Conservation (phyloP, 2,113 vertebrate genomes). For the Naja naja region DNA sequence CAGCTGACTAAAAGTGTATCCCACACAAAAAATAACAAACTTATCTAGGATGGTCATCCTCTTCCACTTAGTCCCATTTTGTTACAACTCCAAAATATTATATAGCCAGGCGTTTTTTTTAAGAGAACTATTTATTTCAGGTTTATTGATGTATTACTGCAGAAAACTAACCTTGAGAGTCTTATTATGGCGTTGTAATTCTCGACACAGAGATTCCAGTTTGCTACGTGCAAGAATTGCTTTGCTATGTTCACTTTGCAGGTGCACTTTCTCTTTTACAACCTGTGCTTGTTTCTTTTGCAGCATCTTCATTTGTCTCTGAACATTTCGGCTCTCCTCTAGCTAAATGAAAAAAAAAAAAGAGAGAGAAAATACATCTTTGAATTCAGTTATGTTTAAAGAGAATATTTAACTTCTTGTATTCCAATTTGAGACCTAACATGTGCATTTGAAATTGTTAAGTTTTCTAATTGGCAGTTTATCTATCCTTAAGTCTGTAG, state of each 20-base stretch:
- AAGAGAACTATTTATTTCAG: conserved; percentile 5
- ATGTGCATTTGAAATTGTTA: not conserved
- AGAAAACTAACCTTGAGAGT: conserved; percentile 86
- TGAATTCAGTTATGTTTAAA: not conserved
- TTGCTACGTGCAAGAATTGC: conserved; percentile 97
- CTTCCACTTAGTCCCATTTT: not conserved
- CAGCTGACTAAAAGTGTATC: not conserved
- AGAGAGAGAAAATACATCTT: conserved; percentile 3
- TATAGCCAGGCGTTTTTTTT: conserved; percentile 15
- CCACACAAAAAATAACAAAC: not conserved
- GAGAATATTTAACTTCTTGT: not conserved
- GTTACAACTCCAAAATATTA: not conserved
- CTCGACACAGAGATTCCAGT: conserved; percentile 94
- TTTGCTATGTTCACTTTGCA: conserved; percentile 97
- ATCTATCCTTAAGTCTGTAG: not conserved
- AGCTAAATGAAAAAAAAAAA: conserved; percentile 74
- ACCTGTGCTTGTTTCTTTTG: conserved; percentile 98
- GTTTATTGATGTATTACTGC: not conserved
- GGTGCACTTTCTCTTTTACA: conserved; percentile 92
- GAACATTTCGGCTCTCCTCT: conserved; percentile 94
- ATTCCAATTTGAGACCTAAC: not conserved
- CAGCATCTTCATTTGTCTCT: conserved; percentile 93
- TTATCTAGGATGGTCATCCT: not conserved
- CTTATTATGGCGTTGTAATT: conserved; percentile 98
- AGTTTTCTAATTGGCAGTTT: not conserved